phyloP scores from a whole-genome alignment of 1,140 invertebrate genomes.

The Platyscapa corneri region DNA sequence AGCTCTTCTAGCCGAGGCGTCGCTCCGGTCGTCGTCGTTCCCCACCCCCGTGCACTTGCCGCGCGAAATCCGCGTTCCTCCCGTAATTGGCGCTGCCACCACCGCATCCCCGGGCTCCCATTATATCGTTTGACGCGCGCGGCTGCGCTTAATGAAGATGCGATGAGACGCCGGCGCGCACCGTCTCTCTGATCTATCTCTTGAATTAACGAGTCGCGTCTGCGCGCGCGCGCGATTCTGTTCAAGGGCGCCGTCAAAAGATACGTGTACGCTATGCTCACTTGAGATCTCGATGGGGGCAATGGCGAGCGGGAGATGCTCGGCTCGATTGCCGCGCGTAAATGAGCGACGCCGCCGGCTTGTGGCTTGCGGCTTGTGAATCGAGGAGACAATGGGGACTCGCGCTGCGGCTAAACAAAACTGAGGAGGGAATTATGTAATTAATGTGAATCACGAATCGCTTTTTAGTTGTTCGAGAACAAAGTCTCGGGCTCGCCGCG shows the following conservation, averaged over 20 bases:
- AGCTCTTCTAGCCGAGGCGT: neutral
- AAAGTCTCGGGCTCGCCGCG: no score
- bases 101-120: no score
- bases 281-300: neutral
- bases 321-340: no score
- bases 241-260: slow-evolving; percentile 33
- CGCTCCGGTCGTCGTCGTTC: no score
- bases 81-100: no score
- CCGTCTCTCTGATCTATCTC: neutral
- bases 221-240: neutral
- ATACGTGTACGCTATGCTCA: neutral
- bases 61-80: no score
- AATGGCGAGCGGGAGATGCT: neutral
- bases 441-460: no score
- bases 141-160: slow-evolving; percentile 47
- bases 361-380: no score
- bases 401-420: no score
- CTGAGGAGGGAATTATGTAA: no score
- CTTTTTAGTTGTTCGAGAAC: no score
- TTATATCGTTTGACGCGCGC: neutral
- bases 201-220: slow-evolving; percentile 33
- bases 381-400: neutral
- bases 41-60: neutral
- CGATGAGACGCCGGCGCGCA: neutral
- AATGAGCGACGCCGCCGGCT: no score